A percentile compares a stretch with the other conserved stretches of the same genome.
Evolutionary conservation across 2,113 vertebrate genomes (phyloP).

Genomic region (Ochotona princeps): DNA sequence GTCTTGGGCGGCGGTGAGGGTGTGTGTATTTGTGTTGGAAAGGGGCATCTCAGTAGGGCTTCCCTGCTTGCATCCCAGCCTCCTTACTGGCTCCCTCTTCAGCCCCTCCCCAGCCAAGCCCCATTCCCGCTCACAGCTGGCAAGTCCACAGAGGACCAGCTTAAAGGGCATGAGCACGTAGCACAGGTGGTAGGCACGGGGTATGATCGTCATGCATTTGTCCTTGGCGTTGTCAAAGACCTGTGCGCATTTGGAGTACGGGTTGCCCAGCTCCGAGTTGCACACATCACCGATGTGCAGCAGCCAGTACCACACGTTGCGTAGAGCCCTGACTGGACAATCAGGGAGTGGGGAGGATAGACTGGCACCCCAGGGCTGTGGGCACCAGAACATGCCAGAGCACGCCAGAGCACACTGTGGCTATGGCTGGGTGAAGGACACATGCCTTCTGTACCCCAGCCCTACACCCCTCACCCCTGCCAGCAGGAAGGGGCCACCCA

Average conservation of each 20-base stretch:
- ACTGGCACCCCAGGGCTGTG: too few species aligned
- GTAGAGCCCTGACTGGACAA: slow-evolving; percentile 87
- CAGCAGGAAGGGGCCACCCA: too few species aligned
- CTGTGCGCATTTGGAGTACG: slow-evolving; percentile 86
- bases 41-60: too few species aligned
- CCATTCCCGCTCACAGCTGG: slow-evolving; percentile 75
- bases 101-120: rapidly evolving
- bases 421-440: too few species aligned
- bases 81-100: too few species aligned
- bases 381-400: too few species aligned
- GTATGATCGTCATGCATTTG: slow-evolving; percentile 84
- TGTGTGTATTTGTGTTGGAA: too few species aligned
- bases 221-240: slow-evolving; percentile 85
- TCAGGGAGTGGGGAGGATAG: neutral
- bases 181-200: slow-evolving; percentile 88
- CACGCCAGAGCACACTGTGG: too few species aligned
- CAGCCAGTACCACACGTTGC: slow-evolving; percentile 90
- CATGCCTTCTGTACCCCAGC: too few species aligned
- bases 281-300: slow-evolving; percentile 86
- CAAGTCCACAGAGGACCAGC: slow-evolving; percentile 86
- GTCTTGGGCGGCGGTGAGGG: too few species aligned
- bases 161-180: slow-evolving; percentile 85
- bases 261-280: slow-evolving; percentile 89
- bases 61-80: too few species aligned
- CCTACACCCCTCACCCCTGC: neutral